phyloP scores from a whole-genome alignment of 2,797 vertebrate genomes.

The Florisuga fusca region DNA sequence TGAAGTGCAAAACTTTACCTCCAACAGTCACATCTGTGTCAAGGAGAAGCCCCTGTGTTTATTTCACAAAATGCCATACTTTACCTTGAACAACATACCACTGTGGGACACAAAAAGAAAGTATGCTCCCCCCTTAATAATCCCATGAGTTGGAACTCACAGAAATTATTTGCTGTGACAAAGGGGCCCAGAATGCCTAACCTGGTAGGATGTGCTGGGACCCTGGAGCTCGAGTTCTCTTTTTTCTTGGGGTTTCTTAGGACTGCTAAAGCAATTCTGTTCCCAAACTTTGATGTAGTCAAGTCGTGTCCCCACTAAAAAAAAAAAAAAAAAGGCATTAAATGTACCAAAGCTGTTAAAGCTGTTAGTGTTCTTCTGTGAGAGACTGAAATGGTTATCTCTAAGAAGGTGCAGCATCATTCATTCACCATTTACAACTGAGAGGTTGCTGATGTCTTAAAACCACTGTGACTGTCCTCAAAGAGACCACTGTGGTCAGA shows the following conservation, averaged over 20 bases:
- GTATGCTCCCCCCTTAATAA: not conserved
- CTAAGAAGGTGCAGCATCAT: not conserved
- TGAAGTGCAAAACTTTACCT: not conserved
- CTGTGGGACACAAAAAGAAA: not conserved
- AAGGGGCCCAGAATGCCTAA: no score
- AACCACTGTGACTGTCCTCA: not conserved
- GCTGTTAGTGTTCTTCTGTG: not conserved
- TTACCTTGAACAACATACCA: not conserved
- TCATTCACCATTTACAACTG: not conserved
- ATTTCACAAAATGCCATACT: not conserved
- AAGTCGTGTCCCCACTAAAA: not conserved
- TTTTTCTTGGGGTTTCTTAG: not conserved
- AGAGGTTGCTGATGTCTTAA: not conserved
- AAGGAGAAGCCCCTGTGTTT: not conserved
- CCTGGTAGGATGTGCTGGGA: not conserved
- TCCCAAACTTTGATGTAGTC: not conserved
- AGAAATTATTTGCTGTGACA: not conserved
- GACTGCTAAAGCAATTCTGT: not conserved
- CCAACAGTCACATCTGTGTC: not conserved
- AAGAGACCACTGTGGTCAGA: rapidly evolving
- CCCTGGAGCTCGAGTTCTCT: not conserved
- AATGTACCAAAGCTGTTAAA: not conserved
- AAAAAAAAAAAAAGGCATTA: not conserved
- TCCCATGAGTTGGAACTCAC: not conserved
- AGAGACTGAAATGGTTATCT: not conserved